Conservation (phyloP, 1,140 invertebrate genomes). For the Odontomachus brunneus region DNA sequence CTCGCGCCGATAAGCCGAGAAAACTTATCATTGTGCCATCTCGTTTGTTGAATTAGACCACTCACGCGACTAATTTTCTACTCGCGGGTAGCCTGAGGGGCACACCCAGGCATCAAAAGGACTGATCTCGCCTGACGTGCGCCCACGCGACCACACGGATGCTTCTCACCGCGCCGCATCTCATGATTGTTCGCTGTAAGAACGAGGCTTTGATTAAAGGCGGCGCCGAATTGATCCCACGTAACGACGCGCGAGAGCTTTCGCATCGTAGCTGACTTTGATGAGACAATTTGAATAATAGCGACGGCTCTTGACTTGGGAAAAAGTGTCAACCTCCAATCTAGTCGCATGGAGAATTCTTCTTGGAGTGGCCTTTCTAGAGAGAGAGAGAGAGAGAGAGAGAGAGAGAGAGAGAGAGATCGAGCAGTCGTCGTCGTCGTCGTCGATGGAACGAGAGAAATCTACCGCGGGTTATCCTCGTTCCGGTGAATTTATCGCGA, state of each 20-base stretch:
- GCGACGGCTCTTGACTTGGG: constrained; percentile 79
- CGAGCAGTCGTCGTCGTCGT: neutral
- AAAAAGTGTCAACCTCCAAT: constrained; percentile 75
- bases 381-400: constrained; percentile 1
- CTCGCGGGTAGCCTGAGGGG: neutral
- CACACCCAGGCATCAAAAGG: too few species aligned
- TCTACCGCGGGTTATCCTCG: neutral
- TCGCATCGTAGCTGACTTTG: constrained; percentile 29
- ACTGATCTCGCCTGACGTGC: neutral
- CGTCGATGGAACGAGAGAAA: constrained; percentile 5
- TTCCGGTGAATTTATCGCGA: constrained; percentile 16
- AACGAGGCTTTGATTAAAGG: constrained; percentile 59
- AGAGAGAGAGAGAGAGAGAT: constrained; percentile 11
- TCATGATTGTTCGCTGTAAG: constrained; percentile 5
- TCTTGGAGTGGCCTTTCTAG: constrained; percentile 12
- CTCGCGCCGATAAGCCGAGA: neutral
- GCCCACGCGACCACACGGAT: neutral
- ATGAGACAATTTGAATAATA: constrained; percentile 81
- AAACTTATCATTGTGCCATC: constrained; percentile 5
- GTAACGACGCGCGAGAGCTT: constrained; percentile 60
- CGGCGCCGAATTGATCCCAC: constrained; percentile 63
- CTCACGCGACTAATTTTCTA: neutral
- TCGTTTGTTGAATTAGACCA: constrained; percentile 26
- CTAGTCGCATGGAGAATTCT: constrained; percentile 11
- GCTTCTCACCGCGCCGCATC: constrained; percentile 19